phyloP scores from a whole-genome alignment of 2,888 invertebrate species.

The Heliconius ismenius region DNA sequence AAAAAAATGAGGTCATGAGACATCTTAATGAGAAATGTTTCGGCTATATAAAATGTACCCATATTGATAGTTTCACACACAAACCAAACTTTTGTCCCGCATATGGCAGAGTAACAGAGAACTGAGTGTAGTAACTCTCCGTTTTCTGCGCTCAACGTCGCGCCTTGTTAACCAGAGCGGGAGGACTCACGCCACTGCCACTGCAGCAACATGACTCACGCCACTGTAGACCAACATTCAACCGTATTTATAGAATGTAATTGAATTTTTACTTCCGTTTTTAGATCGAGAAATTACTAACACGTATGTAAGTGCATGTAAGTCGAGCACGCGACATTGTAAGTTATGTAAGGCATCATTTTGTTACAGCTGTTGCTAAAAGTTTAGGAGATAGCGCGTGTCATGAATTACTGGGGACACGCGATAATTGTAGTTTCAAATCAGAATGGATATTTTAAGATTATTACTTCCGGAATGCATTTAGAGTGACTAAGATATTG shows the following conservation, averaged over 20 bases:
- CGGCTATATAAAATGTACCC: too few relatives aligned
- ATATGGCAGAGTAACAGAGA: too few relatives aligned
- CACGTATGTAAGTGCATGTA: neutral
- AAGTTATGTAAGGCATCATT: conserved; percentile 13
- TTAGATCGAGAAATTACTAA: conserved; percentile 1
- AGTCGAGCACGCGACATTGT: conserved; percentile 16
- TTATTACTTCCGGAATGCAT: neutral
- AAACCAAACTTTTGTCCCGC: too few relatives aligned
- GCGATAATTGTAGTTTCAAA: neutral
- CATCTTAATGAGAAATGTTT: too few relatives aligned
- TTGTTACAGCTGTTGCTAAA: neutral
- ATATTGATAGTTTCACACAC: too few relatives aligned
- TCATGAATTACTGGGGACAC: neutral
- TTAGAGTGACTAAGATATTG: neutral
- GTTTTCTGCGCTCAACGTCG: too few relatives aligned
- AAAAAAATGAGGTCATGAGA: neutral
- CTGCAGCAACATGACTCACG: neutral
- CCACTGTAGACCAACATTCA: neutral
- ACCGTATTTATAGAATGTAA: conserved; percentile 10
- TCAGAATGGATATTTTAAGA: neutral
- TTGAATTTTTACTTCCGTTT: conserved; percentile 25
- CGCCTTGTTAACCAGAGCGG: too few relatives aligned
- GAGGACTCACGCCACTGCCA: neutral
- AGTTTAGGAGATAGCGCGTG: neutral
- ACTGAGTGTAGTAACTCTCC: too few relatives aligned